Base-by-base conservation (phyloP, 1,140 invertebrate species). In the Chlorops oryzae region DNA sequence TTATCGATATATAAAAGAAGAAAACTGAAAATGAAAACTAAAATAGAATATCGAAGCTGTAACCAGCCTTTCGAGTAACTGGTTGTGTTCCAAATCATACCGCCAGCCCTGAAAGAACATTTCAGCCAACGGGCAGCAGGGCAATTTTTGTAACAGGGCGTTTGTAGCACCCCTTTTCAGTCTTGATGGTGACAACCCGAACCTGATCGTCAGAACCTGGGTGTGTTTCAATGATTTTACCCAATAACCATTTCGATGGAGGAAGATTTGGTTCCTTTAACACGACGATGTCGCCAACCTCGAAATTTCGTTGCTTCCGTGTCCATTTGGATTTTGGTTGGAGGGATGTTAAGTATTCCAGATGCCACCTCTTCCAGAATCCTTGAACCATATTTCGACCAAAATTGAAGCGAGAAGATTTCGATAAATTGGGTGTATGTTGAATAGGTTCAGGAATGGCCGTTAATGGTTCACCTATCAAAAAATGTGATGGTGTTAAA, bases 401-500 rank as follows among this genome's bases (percentile, higher is more conserved):
- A n/a, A n/a, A n/a, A n/a, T n/a, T n/a, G n/a, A n/a, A n/a, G n/a
- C n/a, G n/a, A n/a, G n/a, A n/a, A n/a, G n/a, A n/a, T n/a, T n/a
- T n/a, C n/a, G n/a, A n/a, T n/a, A n/a, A n/a, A n/a, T n/a, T 15
- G 5, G 12, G 15, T 13, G 54, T 44, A 2, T 35, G 12, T 5
- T 35, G 1, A 37, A 27, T 51, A 13, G 40, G n/a, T 27, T 59
- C 50, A 12, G 59, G 54, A 9, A 61, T 9, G 2, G 51, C 35
- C 5, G 48, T 56, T 20, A 73, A 39, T 1, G 63, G 52, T 20
- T 52, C 34, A 12, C 70, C 69, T 27, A 61, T 65, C 21, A 74
- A 43, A 52, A 74, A 74, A 59, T 76, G 71, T 12, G 51, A 59
- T 3, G 73, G 71, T 12, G 73, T 72, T 9, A 74, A 42, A 17